Evolutionary conservation across 2,888 invertebrate genomes (phyloP), one percentile per base, ranked within the genome.

Genomic region (Beris morrisii): DNA sequence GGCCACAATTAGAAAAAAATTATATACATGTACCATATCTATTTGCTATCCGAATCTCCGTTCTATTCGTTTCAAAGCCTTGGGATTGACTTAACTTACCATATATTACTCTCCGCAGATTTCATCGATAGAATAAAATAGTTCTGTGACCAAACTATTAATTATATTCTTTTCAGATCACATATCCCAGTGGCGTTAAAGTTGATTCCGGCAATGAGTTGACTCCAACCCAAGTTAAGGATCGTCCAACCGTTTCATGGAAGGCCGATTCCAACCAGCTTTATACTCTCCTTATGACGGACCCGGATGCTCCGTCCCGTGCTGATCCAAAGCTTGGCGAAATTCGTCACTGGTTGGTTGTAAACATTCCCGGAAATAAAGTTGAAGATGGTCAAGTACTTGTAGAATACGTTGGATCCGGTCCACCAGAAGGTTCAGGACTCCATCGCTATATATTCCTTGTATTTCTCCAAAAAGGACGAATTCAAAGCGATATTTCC

Each of bases 341-440:
- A 79, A 94, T 91, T 89, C 91, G 91, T 75, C 95, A 96, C 79
- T 96, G 95, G 95, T 79, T 95, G 4, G 89, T 96, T 0, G 90
- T 86, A 28, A 95, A 95, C 77, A 90, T 97, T 71, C 90, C 90
- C 13, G 94, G 90, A 11, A 80, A 76, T 70, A 83, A 91, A 71
- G 76, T 95, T 2, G 74, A 77, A 0, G 82, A 84, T 4, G 96
- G 96, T 5, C 90, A 93, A 66, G 84, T 84, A 0, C 82, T 95
- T 0, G 86, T 91, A 0, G 88, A 85, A 4, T 97, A 93, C 80
- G 79, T 92, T 38, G 95, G 95, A 52, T 87, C 95, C 11, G 94
- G 92, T 22, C 95, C 96, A 0, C 93, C 94, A 22, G 81, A 87
- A 71, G 88, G 75, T 15, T 88, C 91, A 3, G 91, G 87, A 12